Evolutionary conservation across 2,113 vertebrate species (phyloP).

Genomic region (Eurypyga helias): DNA sequence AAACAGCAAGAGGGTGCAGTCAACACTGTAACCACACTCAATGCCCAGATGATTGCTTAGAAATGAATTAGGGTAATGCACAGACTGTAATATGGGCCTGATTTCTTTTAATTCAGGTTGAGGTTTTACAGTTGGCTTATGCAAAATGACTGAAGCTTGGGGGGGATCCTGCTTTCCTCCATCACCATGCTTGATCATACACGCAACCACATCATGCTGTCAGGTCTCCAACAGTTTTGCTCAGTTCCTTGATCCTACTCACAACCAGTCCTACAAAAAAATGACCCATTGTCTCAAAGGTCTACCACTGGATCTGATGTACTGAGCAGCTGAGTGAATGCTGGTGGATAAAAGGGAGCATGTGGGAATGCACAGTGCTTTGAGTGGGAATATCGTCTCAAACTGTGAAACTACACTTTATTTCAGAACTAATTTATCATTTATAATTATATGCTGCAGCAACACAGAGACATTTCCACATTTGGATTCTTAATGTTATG

Average conservation of each 20-base stretch:
- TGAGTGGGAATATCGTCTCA: not conserved
- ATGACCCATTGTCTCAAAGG: not conserved
- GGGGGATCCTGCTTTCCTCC: not conserved
- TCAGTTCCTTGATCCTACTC: not conserved
- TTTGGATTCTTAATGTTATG: not conserved
- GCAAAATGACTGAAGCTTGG: not conserved
- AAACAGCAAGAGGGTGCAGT: not conserved
- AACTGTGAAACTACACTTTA: not conserved
- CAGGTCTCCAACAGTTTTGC: not conserved
- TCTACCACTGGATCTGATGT: not conserved
- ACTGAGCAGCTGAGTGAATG: not conserved
- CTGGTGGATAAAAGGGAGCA: not conserved
- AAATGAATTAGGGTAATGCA: not conserved
- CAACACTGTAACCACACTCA: not conserved
- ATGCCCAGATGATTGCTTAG: not conserved
- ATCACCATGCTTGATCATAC: not conserved
- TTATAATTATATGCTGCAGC: not conserved
- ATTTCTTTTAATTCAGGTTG: not conserved
- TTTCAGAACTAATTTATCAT: not conserved
- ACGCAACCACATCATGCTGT: not conserved
- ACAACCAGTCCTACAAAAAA: not conserved
- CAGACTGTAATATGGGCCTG: not conserved
- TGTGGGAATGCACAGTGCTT: fast-evolving
- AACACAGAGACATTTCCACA: not conserved
- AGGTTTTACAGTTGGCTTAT: not conserved